These are phyloP conservation scores for Catostylus mosaicus DNA, from an alignment of 30 jellyfish, hydroid and myxozoan species.

Conservation along the genomic window DNA sequence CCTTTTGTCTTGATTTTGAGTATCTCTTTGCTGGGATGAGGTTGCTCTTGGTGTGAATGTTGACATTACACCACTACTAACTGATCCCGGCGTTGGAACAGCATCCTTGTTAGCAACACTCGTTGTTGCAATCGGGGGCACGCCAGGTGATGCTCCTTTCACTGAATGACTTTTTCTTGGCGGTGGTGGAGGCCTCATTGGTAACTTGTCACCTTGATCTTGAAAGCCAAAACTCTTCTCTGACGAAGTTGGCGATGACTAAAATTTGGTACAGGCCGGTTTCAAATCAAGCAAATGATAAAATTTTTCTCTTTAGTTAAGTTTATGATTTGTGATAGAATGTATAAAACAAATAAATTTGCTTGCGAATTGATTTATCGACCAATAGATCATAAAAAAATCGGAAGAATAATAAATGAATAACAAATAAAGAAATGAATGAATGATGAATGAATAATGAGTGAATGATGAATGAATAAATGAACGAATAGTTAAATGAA, in stretches of 20 bases:
- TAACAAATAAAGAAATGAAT: no score
- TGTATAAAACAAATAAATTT: no score
- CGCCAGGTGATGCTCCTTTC: slow-evolving; percentile 10
- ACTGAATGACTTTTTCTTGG: slow-evolving; percentile 64
- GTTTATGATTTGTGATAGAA: not conserved
- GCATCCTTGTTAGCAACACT: not conserved
- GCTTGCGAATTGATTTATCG: no score
- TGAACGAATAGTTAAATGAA: no score
- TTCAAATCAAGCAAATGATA: no score
- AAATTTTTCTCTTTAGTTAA: no score
- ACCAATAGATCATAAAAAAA: no score
- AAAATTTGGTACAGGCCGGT: not conserved
- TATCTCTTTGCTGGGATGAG: not conserved
- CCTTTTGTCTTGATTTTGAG: slow-evolving; percentile 33
- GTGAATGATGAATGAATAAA: no score
- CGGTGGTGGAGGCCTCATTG: slow-evolving; percentile 74
- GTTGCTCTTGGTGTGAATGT: slow-evolving; percentile 75
- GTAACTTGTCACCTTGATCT: slow-evolving; percentile 25
- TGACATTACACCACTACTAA: slow-evolving; percentile 27
- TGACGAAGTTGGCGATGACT: slow-evolving; percentile 54
- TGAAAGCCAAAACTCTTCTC: slow-evolving; percentile 28
- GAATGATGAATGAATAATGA: no score
- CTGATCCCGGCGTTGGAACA: slow-evolving; percentile 36
- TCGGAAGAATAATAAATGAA: no score
- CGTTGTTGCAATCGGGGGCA: slow-evolving; percentile 25